These are phyloP conservation scores for Eospalax fontanierii DNA, from an alignment of 2,797 vertebrate species.

Conservation along the genomic window DNA sequence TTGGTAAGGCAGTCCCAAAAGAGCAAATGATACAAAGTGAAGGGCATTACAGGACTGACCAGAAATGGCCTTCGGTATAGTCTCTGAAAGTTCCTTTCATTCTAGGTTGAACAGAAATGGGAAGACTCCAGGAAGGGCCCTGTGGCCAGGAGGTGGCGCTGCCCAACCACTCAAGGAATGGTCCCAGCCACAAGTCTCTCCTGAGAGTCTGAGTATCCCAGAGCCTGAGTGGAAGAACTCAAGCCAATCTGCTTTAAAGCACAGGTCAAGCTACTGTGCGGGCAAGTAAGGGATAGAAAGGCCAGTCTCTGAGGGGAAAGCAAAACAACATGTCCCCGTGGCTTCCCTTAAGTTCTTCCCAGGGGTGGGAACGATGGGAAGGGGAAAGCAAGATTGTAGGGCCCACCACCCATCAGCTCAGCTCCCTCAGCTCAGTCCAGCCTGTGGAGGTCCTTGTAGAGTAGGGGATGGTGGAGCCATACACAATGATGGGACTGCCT, in stretches of 20 bases:
- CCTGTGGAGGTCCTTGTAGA: neutral
- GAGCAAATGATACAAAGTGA: neutral
- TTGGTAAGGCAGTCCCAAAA: neutral
- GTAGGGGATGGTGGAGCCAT: neutral
- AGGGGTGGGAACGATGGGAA: neutral
- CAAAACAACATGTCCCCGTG: neutral
- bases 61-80: neutral
- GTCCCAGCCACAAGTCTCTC: neutral
- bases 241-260: neutral
- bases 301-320: neutral
- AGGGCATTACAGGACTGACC: neutral
- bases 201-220: neutral
- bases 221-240: neutral
- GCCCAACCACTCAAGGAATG: neutral
- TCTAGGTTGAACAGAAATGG: neutral
- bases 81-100: slow-evolving; percentile 12
- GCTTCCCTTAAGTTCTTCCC: neutral
- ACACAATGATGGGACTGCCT: neutral
- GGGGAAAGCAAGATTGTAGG: neutral
- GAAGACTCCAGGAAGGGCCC: neutral
- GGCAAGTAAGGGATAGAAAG: neutral
- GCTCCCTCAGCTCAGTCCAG: neutral
- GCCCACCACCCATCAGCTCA: neutral
- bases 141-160: slow-evolving; percentile 77
- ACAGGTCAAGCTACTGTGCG: neutral